Percentiles rank a stretch among this genome's conserved stretches.
These are phyloP conservation scores for Brevipalpus yothersi DNA, from an alignment of 1,140 invertebrate species.

Conservation along the genomic window DNA sequence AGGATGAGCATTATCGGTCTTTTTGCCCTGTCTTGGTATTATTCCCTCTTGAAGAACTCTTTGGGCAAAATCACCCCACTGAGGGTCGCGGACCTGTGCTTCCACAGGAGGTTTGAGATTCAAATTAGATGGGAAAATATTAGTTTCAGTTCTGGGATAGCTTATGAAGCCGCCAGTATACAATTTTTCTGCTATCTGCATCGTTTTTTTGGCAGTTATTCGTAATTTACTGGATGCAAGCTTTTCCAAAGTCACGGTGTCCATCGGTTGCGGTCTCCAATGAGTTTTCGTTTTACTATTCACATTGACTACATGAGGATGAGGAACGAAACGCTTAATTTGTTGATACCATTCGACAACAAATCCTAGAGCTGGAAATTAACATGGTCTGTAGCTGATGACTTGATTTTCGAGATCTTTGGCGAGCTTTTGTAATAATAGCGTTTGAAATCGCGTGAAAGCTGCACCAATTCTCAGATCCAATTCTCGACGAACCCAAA, in stretches of 20 bases:
- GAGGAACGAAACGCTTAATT: conserved; percentile 60
- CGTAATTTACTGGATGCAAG: conserved; percentile 63
- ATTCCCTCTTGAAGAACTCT: conserved; percentile 47
- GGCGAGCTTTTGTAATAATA: conserved; percentile 38
- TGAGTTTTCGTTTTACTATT: conserved; percentile 74
- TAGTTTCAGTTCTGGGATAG: conserved; percentile 39
- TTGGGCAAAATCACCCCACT: conserved; percentile 69
- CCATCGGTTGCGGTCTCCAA: conserved; percentile 80
- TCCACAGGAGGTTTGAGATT: conserved; percentile 52
- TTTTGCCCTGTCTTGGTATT: conserved; percentile 74
- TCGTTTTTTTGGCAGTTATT: conserved; percentile 74
- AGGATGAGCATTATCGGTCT: conserved; percentile 94
- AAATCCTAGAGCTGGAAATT: conserved; percentile 91
- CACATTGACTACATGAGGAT: conserved; percentile 52
- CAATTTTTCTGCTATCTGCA: conserved; percentile 24
- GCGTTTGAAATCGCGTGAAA: conserved; percentile 93
- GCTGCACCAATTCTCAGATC: conserved; percentile 95
- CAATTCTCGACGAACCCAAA: conserved; percentile 77
- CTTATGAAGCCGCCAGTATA: conserved; percentile 25
- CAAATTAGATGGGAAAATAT: conserved; percentile 75
- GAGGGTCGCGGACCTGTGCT: conserved; percentile 37
- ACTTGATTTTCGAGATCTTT: conserved; percentile 47
- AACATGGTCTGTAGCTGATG: conserved; percentile 91
- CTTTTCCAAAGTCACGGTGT: conserved; percentile 92
- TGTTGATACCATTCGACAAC: conserved; percentile 80